These are phyloP conservation scores for Lordiphosa clarofinis DNA, from an alignment of 1,140 invertebrate species.

Conservation along the genomic window DNA sequence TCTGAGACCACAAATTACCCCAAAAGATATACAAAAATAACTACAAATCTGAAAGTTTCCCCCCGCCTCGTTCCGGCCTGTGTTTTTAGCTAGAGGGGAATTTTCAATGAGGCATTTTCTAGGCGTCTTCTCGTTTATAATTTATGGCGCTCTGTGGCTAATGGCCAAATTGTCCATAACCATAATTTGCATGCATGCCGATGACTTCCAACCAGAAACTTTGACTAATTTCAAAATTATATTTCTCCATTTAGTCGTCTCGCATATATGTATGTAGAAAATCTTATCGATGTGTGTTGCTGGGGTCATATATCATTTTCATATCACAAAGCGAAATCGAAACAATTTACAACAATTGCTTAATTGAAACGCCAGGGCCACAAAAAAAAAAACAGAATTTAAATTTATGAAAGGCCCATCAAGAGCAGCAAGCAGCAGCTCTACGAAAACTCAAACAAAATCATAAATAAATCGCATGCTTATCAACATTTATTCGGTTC, in stretches of 20 bases:
- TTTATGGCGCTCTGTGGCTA: constrained; percentile 65
- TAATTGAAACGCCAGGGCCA: constrained; percentile 64
- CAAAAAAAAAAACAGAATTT: constrained; percentile 42
- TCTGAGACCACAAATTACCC: constrained; percentile 51
- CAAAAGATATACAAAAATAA: constrained; percentile 14
- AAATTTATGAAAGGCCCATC: constrained; percentile 69
- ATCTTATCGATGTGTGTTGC: constrained; percentile 18
- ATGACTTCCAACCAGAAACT: constrained; percentile 23
- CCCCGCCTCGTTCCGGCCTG: constrained; percentile 15
- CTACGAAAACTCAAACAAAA: constrained; percentile 56
- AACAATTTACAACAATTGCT: constrained; percentile 75
- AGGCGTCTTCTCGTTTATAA: constrained; percentile 42
- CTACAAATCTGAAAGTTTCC: neutral
- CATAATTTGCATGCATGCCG: constrained; percentile 71
- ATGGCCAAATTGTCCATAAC: constrained; percentile 72
- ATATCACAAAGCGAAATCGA: constrained; percentile 50
- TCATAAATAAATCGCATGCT: constrained; percentile 74
- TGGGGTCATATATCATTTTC: constrained; percentile 61
- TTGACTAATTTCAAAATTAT: constrained; percentile 56
- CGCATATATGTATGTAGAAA: constrained; percentile 2
- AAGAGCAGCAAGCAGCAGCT: constrained; percentile 20
- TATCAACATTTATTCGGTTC: constrained; percentile 54
- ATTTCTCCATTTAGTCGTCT: neutral
- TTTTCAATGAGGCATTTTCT: constrained; percentile 65
- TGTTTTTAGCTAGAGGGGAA: constrained; percentile 44